Base-by-base conservation (phyloP, 2,113 vertebrate species). In the Narcine bancroftii region DNA sequence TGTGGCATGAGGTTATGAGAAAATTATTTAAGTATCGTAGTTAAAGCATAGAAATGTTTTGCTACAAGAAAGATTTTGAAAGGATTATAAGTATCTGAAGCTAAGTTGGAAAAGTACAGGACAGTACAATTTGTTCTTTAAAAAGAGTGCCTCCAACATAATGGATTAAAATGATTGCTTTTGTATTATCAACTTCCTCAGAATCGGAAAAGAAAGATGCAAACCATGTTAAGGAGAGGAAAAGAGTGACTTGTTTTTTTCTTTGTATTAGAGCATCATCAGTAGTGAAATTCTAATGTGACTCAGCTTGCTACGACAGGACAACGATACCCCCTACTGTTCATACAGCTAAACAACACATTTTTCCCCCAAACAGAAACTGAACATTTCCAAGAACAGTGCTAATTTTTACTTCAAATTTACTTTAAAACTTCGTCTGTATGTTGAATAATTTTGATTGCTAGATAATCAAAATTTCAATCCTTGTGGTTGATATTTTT, bases 301-400 rank as follows among this genome's bases (percentile, higher is more conserved):
- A 42, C 13, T 33, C 66, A 24, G 56, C 63, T 60, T 89, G 60
- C 26, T 91, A 26, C 42, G 29, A 42, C 42, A 69, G 89, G 33
- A 91, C 89, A 91, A 91, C 89, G 71, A 5, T 65, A 91, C 9
- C 63, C 89, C 60, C 89, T 91, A 91, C 63, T 66, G 89, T 69
- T 45, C 42, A 47, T 5, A 17, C 3, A 91, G 11, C 42, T 69
- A 24, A 69, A 91, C 65, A 47, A 13, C 87, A 91, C 42, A 66
- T 29, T 87, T 81, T 83, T 85, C 36, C 33, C 29, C 29, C 79
- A 81, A 6, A 47, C 2, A 3, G 26, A 29, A 9, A n/a, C 6
- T n/a, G 79, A 26, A 53, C n/a, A 87, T 87, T 87, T 60, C n/a
- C 53, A 63, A 60, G n/a, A 2, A n/a, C 15, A 39, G 33, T 56